Base-by-base conservation (phyloP, 92 coral and sea anemone genomes). In the Isaurus tuberculatus region DNA sequence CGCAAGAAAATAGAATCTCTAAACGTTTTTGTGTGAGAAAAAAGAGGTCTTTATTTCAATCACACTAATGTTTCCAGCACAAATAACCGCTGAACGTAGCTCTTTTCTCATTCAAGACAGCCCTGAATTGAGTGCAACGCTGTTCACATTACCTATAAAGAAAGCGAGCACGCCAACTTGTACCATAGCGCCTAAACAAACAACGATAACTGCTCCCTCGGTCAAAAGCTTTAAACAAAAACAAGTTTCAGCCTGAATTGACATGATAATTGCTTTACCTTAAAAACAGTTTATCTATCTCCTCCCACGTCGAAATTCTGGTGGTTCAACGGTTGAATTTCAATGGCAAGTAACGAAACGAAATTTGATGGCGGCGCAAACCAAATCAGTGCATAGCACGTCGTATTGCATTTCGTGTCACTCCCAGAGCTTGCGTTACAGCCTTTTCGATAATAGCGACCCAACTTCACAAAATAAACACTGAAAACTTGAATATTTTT, bases 371-470 rank as follows among this genome's bases (percentile, higher is more conserved):
- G 70, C 48, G 80, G 51, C 34, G 82, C 70, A 43, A 51, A 23
- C 22, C 19, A 0, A n/a, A 17, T 6, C 44, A 14, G 28, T 19
- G 67, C 67, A n/a, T 55, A 20, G 69, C 81, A 77, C 20, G 82
- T 77, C 82, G 40, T 51, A 57, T 19, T 40, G 23, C 37, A 74
- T 51, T 43, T 77, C 70, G 82, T 77, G 82, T 77, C 82, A 77
- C 82, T 77, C 82, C 82, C 70, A 11, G 57, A 67, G 51, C 51
- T 77, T 77, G 82, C 82, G 82, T 77, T 77, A 77, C 82, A 20
- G 51, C 37, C 16, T 19, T 32, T 58, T 34, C 70, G 58, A 34
- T 58, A 77, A 77, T 77, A 77, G 82, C 10, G 13, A 34, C 32
- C 81, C 23, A n/a, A 58, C 70, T 55, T 58, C 40, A 10, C 67